Evolutionary conservation across 2,113 vertebrate genomes (phyloP).

Genomic region (Recurvirostra avosetta): DNA sequence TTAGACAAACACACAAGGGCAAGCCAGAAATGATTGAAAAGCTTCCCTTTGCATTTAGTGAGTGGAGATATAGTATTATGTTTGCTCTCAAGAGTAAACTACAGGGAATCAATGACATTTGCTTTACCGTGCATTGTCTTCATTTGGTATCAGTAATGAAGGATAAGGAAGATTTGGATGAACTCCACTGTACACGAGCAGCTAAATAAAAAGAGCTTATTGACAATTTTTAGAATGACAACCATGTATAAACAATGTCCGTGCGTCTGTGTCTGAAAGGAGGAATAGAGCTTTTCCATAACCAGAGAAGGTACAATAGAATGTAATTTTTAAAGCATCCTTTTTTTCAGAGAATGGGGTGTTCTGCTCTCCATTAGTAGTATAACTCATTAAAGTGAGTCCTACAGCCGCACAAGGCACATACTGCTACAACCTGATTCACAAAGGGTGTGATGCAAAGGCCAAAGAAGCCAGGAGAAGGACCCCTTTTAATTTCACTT

Average conservation of each 20-base stretch:
- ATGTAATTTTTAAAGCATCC: background rate
- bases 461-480: background rate
- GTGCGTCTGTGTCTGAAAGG: constrained; percentile 5
- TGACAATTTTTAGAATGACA: constrained; percentile 12
- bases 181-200: background rate
- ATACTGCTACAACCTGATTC: background rate
- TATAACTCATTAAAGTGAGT: background rate
- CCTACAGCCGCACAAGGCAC: background rate
- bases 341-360: background rate
- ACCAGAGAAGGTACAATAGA: background rate
- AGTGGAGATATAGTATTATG: background rate
- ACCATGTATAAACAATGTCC: background rate
- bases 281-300: background rate
- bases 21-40: background rate
- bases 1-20: constrained; percentile 19
- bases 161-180: constrained; percentile 37
- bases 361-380: background rate
- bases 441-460: background rate
- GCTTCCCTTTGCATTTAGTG: background rate
- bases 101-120: constrained; percentile 39
- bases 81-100: constrained; percentile 29
- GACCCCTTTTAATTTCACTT: background rate
- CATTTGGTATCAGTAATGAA: constrained; percentile 44
- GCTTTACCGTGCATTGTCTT: constrained; percentile 35
- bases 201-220: background rate